Conservation (phyloP, 1,140 invertebrate species). For the Drosophila lacteicornis region DNA sequence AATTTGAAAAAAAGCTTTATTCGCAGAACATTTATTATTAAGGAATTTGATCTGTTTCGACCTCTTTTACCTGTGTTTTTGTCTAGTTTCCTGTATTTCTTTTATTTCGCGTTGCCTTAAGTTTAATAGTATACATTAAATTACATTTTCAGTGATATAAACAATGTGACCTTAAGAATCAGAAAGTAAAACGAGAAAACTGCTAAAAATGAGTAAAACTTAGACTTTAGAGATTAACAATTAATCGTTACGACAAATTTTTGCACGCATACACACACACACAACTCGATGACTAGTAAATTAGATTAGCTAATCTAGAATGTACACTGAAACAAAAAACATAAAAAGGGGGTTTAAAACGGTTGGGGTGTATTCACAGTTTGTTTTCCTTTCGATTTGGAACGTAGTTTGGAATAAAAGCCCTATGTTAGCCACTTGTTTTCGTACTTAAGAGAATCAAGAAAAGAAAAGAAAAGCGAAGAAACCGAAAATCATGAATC, state of each 20-base stretch:
- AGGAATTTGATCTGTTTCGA: conserved; percentile 39
- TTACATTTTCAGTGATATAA: conserved; percentile 77
- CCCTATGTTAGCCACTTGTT: conserved; percentile 52
- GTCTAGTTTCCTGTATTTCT: neutral
- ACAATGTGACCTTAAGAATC: conserved; percentile 78
- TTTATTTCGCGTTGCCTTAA: conserved; percentile 50
- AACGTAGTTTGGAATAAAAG: conserved; percentile 38
- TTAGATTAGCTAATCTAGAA: conserved; percentile 61
- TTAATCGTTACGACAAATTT: conserved; percentile 67
- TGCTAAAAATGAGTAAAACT: conserved; percentile 48
- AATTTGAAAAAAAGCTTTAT: conserved; percentile 66
- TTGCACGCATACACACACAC: conserved; percentile 59
- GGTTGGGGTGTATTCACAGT: conserved; percentile 37
- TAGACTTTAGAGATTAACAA: conserved; percentile 57
- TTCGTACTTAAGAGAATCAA: conserved; percentile 66
- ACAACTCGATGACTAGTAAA: conserved; percentile 45
- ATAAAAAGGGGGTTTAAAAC: conserved; percentile 9
- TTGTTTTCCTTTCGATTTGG: conserved; percentile 34
- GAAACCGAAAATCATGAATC: conserved; percentile 20
- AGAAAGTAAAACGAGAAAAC: conserved; percentile 49
- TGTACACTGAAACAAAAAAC: conserved; percentile 18
- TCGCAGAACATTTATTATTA: conserved; percentile 43
- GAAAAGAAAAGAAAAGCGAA: neutral
- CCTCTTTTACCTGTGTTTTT: conserved; percentile 24
- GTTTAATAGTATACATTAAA: conserved; percentile 61